These are phyloP conservation scores for Colletes collaris DNA, from an alignment of 2,888 invertebrate genomes.

Conservation along the genomic window DNA sequence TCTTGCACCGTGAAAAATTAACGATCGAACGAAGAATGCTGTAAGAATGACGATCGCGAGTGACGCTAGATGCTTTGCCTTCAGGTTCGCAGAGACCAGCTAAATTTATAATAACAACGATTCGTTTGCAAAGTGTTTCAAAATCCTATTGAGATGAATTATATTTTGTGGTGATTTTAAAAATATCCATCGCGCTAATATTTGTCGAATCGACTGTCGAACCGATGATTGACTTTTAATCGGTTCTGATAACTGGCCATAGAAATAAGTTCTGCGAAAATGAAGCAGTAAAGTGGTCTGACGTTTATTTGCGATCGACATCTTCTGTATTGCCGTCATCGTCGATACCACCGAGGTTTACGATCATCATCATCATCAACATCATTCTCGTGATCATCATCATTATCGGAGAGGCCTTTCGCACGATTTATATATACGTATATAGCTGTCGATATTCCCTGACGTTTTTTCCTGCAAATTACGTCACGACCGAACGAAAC, in stretches of 20 bases:
- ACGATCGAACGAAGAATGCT: too few relatives aligned
- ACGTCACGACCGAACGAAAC: background rate
- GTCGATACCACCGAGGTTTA: slow-evolving; percentile 36
- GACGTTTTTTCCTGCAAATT: slow-evolving; percentile 4
- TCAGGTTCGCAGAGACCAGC: too few relatives aligned
- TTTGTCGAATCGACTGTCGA: too few relatives aligned
- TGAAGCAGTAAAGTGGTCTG: slow-evolving; percentile 69
- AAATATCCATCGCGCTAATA: too few relatives aligned
- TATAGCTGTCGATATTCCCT: background rate
- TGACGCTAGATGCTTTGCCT: too few relatives aligned
- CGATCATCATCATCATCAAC: slow-evolving; percentile 34
- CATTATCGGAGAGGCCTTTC: slow-evolving; percentile 28
- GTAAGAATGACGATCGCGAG: too few relatives aligned
- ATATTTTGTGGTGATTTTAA: too few relatives aligned
- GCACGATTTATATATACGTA: background rate
- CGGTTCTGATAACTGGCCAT: slow-evolving; percentile 63
- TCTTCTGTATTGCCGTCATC: slow-evolving; percentile 62
- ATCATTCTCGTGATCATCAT: slow-evolving; percentile 29
- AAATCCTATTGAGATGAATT: too few relatives aligned
- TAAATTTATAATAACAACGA: too few relatives aligned
- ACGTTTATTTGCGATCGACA: slow-evolving; percentile 50
- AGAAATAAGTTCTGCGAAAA: slow-evolving; percentile 59
- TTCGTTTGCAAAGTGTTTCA: too few relatives aligned
- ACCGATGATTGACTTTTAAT: slow-evolving; percentile 74
- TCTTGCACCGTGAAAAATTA: too few relatives aligned